A percentile compares a stretch with the other conserved stretches of the same genome.
These are phyloP conservation scores for Melanocharis versteri DNA, from an alignment of 2,113 vertebrate species.

Conservation along the genomic window DNA sequence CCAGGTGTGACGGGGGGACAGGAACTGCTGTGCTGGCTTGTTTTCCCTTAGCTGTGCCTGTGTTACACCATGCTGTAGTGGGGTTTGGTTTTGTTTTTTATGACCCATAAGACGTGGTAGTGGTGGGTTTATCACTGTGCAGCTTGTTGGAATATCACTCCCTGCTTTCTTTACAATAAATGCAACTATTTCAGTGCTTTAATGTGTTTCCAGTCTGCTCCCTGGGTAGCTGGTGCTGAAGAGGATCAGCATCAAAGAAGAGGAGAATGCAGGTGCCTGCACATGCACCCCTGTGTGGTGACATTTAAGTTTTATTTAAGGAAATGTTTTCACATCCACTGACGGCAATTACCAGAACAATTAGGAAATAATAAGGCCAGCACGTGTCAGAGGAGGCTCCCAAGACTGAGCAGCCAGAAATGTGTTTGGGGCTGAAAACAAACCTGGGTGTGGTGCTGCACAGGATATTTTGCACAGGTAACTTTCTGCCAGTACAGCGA, in stretches of 20 bases:
- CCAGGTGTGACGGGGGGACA: background rate
- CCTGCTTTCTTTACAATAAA: slow-evolving; percentile 19
- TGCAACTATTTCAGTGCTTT: background rate
- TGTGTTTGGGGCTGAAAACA: background rate
- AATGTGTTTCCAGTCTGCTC: background rate
- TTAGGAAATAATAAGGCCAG: background rate
- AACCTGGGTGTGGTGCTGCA: background rate
- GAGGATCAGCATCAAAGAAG: background rate
- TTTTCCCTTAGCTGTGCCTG: background rate
- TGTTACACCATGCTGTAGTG: accelerated
- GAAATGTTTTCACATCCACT: background rate
- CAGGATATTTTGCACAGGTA: background rate
- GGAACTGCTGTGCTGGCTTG: background rate
- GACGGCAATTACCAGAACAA: background rate
- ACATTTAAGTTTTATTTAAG: background rate
- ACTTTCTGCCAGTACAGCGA: background rate
- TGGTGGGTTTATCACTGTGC: background rate
- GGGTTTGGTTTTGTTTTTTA: background rate
- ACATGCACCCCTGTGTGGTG: background rate
- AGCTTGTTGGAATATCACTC: background rate
- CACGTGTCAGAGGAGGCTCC: background rate
- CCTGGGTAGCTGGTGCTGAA: background rate
- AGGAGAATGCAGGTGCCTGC: background rate
- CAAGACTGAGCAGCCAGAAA: background rate
- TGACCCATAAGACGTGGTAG: background rate